Evolutionary conservation across 2,113 vertebrate species (phyloP).

Genomic region (Speoplatyrhinus poulsoni): DNA sequence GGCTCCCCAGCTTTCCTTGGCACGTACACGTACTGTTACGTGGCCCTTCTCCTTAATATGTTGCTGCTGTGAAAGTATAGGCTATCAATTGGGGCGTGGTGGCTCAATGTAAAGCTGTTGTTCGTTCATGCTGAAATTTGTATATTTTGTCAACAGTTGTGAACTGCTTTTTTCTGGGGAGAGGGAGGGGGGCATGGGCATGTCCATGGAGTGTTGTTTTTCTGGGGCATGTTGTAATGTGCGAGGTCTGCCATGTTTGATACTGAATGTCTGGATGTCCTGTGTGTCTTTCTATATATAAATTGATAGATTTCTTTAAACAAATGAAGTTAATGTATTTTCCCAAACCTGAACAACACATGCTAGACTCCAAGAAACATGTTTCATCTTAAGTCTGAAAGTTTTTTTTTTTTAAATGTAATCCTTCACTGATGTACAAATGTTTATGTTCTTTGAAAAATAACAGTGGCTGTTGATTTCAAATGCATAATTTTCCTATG

Average conservation of each 20-base stretch:
- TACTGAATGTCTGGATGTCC: conserved; percentile 56
- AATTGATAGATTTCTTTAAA: conserved; percentile 54
- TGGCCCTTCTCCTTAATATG: not conserved
- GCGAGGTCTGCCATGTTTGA: conserved; percentile 60
- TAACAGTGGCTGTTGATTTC: conserved; percentile 75
- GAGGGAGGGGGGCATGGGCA: conserved; percentile 50
- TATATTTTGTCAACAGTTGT: conserved; percentile 59
- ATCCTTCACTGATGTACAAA: conserved; percentile 79
- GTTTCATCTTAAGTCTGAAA: conserved; percentile 29
- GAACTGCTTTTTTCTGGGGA: conserved; percentile 55
- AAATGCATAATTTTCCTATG: conserved; percentile 72
- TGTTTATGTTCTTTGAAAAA: conserved; percentile 77
- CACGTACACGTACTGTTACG: conserved; percentile 32
- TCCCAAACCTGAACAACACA: not conserved
- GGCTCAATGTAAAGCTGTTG: conserved; percentile 65
- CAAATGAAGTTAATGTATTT: not conserved
- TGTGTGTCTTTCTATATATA: not conserved
- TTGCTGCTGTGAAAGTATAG: conserved; percentile 41
- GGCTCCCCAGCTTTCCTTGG: conserved; percentile 40
- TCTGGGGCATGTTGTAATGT: conserved; percentile 56
- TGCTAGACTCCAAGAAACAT: not conserved
- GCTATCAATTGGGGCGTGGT: conserved; percentile 36
- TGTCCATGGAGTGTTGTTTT: conserved; percentile 63
- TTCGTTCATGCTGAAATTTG: conserved; percentile 64
- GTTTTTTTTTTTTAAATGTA: conserved; percentile 58